phyloP scores from a whole-genome alignment of 1,140 invertebrate genomes.

The Pseudomyrmex pallidus region DNA sequence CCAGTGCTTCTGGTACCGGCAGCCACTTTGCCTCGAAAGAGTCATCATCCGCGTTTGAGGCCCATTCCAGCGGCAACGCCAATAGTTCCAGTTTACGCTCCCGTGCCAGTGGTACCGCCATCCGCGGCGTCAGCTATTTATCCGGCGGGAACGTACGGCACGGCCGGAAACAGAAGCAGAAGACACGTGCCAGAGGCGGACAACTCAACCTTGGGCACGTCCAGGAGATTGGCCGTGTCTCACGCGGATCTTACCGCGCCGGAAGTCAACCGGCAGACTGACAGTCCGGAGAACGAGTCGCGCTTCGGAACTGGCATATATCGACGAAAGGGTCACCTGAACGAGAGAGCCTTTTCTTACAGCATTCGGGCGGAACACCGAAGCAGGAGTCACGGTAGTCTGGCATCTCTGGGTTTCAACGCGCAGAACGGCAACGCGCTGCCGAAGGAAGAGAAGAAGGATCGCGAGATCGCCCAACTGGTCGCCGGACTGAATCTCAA shows the following conservation, averaged over 20 bases:
- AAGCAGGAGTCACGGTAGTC: conserved; percentile 94
- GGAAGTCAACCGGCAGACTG: conserved; percentile 86
- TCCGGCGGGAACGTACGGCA: conserved; percentile 83
- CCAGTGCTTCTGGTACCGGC: conserved; percentile 86
- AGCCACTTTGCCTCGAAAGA: conserved; percentile 86
- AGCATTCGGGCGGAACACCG: conserved; percentile 96
- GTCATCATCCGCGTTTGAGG: conserved; percentile 82
- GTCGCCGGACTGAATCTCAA: conserved; percentile 94
- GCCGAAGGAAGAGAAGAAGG: conserved; percentile 92
- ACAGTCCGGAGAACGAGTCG: conserved; percentile 89
- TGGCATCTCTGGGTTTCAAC: conserved; percentile 90
- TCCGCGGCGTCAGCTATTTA: conserved; percentile 86
- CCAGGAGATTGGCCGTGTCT: conserved; percentile 80
- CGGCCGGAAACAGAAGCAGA: conserved; percentile 86
- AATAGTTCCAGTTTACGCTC: conserved; percentile 83
- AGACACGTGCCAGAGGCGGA: conserved; percentile 84
- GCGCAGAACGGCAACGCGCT: conserved; percentile 80
- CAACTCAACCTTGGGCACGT: conserved; percentile 78
- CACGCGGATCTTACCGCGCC: conserved; percentile 78
- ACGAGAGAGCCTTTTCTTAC: conserved; percentile 97
- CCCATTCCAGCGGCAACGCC: conserved; percentile 82
- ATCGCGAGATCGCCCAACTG: conserved; percentile 96
- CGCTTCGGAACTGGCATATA: conserved; percentile 95
- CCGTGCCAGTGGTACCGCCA: conserved; percentile 85
- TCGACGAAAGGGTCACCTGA: conserved; percentile 95